These are phyloP conservation scores for Halichondria panicea DNA, from an alignment of 37 sponge, comb jelly and placozoan genomes.

Conservation along the genomic window DNA sequence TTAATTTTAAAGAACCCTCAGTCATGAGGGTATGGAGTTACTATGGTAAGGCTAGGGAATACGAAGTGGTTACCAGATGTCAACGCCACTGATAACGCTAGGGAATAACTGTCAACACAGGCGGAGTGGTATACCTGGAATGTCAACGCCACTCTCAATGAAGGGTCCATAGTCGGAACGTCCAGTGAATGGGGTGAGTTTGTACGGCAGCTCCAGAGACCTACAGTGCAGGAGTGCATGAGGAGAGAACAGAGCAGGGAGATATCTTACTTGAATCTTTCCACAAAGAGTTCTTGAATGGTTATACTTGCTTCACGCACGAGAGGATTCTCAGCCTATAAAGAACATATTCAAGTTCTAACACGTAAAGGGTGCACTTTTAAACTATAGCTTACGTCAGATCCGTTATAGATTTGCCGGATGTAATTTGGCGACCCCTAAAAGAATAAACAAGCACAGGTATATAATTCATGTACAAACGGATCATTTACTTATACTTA, in stretches of 20 bases:
- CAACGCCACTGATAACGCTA: too few relatives aligned
- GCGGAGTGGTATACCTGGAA: conserved; percentile 55
- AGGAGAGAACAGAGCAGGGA: background rate
- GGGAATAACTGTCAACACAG: background rate
- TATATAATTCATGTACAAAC: background rate
- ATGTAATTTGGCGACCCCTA: conserved; percentile 87
- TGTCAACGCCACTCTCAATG: conserved; percentile 52
- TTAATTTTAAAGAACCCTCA: background rate
- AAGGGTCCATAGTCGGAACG: conserved; percentile 89
- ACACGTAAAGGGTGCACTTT: too few relatives aligned
- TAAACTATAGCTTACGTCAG: conserved; percentile 43
- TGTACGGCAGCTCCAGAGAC: conserved; percentile 24
- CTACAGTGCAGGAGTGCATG: conserved; percentile 2
- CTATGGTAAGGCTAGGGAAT: background rate
- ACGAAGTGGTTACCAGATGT: too few relatives aligned
- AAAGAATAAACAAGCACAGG: background rate
- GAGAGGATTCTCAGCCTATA: conserved; percentile 8
- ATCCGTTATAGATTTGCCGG: conserved; percentile 81
- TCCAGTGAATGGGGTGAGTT: conserved; percentile 63
- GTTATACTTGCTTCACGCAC: conserved; percentile 35
- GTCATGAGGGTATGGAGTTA: background rate
- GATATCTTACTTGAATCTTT: conserved; percentile 65
- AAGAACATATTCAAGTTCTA: background rate
- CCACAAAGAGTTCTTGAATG: conserved; percentile 71
- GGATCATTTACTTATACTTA: background rate